Conservation (phyloP, 2,888 invertebrate genomes). For the Apeira syringaria region DNA sequence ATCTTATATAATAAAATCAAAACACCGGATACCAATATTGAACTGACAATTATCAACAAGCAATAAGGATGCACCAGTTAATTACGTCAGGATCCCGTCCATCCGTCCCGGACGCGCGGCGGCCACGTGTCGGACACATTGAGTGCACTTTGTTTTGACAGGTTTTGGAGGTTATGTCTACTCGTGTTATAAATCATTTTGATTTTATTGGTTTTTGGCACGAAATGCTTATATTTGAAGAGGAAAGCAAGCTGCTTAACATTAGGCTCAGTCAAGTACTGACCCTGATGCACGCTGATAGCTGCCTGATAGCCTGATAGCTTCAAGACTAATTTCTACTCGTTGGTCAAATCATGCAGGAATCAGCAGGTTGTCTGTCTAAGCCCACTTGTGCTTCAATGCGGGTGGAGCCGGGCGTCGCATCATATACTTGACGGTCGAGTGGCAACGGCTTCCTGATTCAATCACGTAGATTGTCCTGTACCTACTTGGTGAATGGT, state of each 20-base stretch:
- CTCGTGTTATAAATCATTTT: conserved; percentile 14
- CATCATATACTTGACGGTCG: background rate
- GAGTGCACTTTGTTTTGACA: conserved; percentile 3
- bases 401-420: conserved; percentile 1
- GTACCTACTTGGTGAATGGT: too few relatives aligned
- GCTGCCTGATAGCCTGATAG: too few relatives aligned
- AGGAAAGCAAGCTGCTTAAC: too few relatives aligned
- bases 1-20: conserved; percentile 3
- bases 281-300: too few relatives aligned
- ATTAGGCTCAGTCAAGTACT: too few relatives aligned
- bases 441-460: conserved; percentile 6
- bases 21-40: conserved; percentile 8
- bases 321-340: too few relatives aligned
- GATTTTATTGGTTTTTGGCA: conserved; percentile 34
- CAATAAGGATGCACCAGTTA: conserved; percentile 16
- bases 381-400: background rate
- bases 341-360: too few relatives aligned
- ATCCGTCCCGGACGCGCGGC: conserved; percentile 21
- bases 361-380: too few relatives aligned
- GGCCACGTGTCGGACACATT: conserved; percentile 35
- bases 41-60: conserved; percentile 2
- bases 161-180: background rate
- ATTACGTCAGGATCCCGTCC: conserved; percentile 30
- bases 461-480: background rate
- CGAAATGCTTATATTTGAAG: conserved; percentile 1